Evolutionary conservation across 2,113 vertebrate genomes (phyloP).

Genomic region (Nymphicus hollandicus): DNA sequence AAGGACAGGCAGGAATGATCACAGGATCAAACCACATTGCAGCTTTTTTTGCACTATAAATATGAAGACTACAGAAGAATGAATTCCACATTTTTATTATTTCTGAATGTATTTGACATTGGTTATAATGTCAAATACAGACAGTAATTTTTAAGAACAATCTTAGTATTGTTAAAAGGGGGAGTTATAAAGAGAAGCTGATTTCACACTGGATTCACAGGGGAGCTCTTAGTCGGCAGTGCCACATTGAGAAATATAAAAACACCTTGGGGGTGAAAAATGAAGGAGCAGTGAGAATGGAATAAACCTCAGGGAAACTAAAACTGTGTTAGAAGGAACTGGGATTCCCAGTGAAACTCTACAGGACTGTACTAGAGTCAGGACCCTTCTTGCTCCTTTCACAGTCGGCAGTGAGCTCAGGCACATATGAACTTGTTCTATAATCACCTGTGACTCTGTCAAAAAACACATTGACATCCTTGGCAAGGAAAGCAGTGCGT

Average conservation of each 20-base stretch:
- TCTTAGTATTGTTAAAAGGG: neutral
- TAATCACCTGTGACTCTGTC: neutral
- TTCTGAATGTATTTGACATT: neutral
- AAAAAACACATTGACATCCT: neutral
- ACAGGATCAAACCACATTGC: neutral
- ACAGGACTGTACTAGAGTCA: neutral
- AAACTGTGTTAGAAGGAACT: neutral
- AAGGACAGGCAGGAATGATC: neutral
- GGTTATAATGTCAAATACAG: neutral
- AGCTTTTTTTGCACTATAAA: neutral
- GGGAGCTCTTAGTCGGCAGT: neutral
- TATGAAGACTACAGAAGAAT: neutral
- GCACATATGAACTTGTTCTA: neutral
- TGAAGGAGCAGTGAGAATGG: neutral
- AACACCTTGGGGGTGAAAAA: neutral
- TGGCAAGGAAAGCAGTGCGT: neutral
- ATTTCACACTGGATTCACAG: neutral
- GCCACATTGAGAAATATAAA: neutral
- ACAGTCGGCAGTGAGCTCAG: neutral
- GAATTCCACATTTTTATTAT: neutral
- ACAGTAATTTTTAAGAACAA: neutral
- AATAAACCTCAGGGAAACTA: neutral
- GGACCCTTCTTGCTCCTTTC: neutral
- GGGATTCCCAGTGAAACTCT: neutral
- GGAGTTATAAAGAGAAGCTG: neutral